Base-by-base conservation (phyloP, 1,140 invertebrate species). In the Tribolium madens region DNA sequence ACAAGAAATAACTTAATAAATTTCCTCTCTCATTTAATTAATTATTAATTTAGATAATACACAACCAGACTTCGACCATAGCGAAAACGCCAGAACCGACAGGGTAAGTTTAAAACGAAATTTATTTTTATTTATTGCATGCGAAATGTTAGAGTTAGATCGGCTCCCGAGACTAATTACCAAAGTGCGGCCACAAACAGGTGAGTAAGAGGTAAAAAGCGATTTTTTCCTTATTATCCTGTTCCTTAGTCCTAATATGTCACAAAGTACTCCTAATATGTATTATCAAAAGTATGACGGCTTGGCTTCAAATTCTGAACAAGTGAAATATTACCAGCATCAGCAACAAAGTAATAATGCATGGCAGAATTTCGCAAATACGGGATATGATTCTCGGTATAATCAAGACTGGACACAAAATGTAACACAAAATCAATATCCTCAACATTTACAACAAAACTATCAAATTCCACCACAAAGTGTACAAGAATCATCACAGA, bases 31-130 rank as follows among this genome's bases (percentile, higher is more conserved):
- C 12, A 52, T 70, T 73, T 3, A 26, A 26, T 26, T 26, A n/a
- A 46, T 48, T 48, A 76, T 60, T 42, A 42, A 80, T 82, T n/a
- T 69, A 86, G 85, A 86, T 86, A 82, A 86, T 86, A 76, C 85
- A 86, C 79, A 86, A 85, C 77, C 83, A 85, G 73, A 81, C 83
- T 52, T 75, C 85, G 15, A 76, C 82, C 4, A 76, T 83, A 26
- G 73, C 82, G 42, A 71, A 79, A 42, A 80, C 76, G 79, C 48
- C 77, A 57, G 81, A 84, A 79, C 64, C 81, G 13, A 75, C 79
- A 47, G 82, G 84, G 83, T 84, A 79, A 84, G 84, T 84, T 57
- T 50, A 26, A 13, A 12, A 52, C 3, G 26, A 42, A 48, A 50
- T 76, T 9, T 57, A 53, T 26, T 57, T 57, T 1, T 13, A 68